Conservation (phyloP, 2,888 invertebrate species). For the Dryobotodes eremita region DNA sequence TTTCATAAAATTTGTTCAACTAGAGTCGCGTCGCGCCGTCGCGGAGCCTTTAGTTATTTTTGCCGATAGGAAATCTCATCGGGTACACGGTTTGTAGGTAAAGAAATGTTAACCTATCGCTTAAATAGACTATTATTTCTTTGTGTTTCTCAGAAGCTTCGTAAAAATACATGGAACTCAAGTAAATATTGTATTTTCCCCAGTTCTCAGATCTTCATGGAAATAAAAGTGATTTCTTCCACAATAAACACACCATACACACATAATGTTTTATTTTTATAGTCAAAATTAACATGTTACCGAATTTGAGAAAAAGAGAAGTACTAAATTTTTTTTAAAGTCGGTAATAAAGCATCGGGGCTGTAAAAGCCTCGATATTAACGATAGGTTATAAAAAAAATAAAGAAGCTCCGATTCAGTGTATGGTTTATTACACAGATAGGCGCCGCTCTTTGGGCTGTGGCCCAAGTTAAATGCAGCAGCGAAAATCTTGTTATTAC, state of each 20-base stretch:
- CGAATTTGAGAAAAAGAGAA: slow-evolving; percentile 76
- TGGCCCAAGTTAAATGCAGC: slow-evolving; percentile 47
- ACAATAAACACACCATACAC: slow-evolving; percentile 64
- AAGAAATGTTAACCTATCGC: no score
- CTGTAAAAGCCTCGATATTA: slow-evolving; percentile 88
- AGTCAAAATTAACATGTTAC: slow-evolving; percentile 87
- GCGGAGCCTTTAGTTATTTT: not conserved
- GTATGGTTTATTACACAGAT: slow-evolving; percentile 84
- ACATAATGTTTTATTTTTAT: slow-evolving; percentile 82
- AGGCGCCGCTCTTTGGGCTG: slow-evolving; percentile 80
- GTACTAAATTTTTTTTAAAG: slow-evolving; percentile 76
- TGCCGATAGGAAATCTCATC: not conserved
- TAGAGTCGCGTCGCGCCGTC: not conserved
- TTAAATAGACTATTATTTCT: not conserved
- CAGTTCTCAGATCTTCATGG: slow-evolving; percentile 31
- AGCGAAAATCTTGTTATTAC: not conserved
- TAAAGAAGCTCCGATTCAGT: slow-evolving; percentile 83
- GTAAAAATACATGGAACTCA: not conserved
- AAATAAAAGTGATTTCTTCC: slow-evolving; percentile 61
- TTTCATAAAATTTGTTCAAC: not conserved
- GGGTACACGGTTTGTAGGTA: not conserved
- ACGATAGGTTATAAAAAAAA: slow-evolving; percentile 87
- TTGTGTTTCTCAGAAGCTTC: not conserved
- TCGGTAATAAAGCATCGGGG: slow-evolving; percentile 84
- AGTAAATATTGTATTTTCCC: slow-evolving; percentile 5